Percentiles rank a stretch among this genome's conserved stretches.
Conservation (phyloP, 2,797 vertebrate genomes). For the Acestrorhynchus altus region DNA sequence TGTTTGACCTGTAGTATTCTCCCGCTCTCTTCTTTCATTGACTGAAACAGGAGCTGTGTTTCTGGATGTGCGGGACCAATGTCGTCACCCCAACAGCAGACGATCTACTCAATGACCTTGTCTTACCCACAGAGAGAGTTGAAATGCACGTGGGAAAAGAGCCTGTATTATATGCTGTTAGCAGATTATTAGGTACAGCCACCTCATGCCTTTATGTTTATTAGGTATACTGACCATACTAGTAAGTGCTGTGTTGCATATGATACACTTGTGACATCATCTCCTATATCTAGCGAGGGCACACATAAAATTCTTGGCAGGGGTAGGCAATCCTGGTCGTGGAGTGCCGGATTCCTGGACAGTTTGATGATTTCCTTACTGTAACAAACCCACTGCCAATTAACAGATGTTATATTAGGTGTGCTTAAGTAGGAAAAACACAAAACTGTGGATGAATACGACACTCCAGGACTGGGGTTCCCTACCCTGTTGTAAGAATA, state of each 20-base stretch:
- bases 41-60: slow-evolving; percentile 42
- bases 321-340: too few species aligned
- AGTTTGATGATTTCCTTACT: too few species aligned
- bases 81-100: slow-evolving; percentile 34
- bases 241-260: neutral
- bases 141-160: neutral
- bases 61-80: neutral
- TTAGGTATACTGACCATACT: neutral
- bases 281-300: too few species aligned
- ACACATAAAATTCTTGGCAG: too few species aligned
- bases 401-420: too few species aligned
- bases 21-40: neutral
- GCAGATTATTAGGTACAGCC: neutral
- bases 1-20: slow-evolving; percentile 41
- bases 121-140: neutral
- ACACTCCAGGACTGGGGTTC: too few species aligned
- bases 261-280: neutral
- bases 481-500: too few species aligned
- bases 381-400: too few species aligned
- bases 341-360: too few species aligned
- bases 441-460: too few species aligned
- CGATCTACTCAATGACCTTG: neutral
- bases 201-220: neutral
- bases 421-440: too few species aligned
- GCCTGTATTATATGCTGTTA: too few species aligned